Evolutionary conservation across 92 coral and sea anemone species (phyloP), one percentile per base, ranked within the genome.

Genomic region (Phymanthus crucifer): DNA sequence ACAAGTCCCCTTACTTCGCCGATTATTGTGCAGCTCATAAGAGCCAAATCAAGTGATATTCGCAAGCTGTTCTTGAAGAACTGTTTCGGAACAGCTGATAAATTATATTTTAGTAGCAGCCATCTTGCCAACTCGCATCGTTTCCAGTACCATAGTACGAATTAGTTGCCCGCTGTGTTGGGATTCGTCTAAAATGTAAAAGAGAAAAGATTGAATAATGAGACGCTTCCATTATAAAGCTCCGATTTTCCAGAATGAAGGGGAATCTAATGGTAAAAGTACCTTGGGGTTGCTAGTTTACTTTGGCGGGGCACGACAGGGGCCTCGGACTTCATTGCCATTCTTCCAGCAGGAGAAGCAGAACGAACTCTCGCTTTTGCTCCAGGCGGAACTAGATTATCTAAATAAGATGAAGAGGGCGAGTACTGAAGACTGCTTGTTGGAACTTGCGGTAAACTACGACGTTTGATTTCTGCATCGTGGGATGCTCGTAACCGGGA

Each of bases 211-310:
- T 43, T 43, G 2, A 11, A 9, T 43, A 43, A 38, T 5, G 48
- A 43, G 48, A 3, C 14, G 17, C 48, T 10, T 19, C 45, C 8
- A 0, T 69, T n/a, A n/a, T n/a, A n/a, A n/a, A n/a, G n/a, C n/a
- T n/a, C n/a, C n/a, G n/a, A n/a, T n/a, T n/a, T n/a, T n/a, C n/a
- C n/a, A n/a, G n/a, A n/a, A n/a, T n/a, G n/a, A n/a, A n/a, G n/a
- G n/a, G n/a, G n/a, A n/a, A n/a, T n/a, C n/a, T n/a, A n/a, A n/a
- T n/a, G n/a, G 64, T 24, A 24, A 10, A 48, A 45, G 2, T 76
- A 92, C 97, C 97, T 90, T 38, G 97, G 94, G 32, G 92, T 87
- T 27, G 89, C 94, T 36, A 92, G 88, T 78, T 90, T 91, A 29
- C 97, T 90, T 34, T 89, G 91, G 61, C 97, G 87, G 34, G 97